Base-by-base conservation (phyloP, 2,888 invertebrate genomes). In the Eristalinus sepulchralis region DNA sequence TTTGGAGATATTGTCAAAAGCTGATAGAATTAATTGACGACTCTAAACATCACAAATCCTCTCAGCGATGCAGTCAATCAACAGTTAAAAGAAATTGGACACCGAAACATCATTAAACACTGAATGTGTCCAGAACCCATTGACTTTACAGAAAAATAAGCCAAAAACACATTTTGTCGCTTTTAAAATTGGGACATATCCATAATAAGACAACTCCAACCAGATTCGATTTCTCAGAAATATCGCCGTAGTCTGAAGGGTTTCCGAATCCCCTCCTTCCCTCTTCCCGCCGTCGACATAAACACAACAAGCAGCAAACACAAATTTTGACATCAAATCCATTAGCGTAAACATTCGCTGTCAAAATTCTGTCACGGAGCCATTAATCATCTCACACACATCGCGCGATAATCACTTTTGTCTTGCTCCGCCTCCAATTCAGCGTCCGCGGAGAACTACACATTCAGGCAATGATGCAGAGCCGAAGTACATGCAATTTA, bases 401-500 rank as follows among this genome's bases (percentile, higher is more conserved):
- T 27, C 27, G 39, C 10, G 36, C n/a, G 79, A 79, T 79, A 79
- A 84, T 79, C 71, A 76, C 62, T 84, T 84, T 84, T 76, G 71
- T 71, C 79, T 79, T 75, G 73, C 70, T 71, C 75, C 75, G 75
- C 71, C 59, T 70, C 27, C 55, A 27, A 27, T 27, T 27, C 27
- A 27, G 5, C 27, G n/a, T 63, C 10, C n/a, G 1, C 3, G n/a
- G 22, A 39, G 60, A 20, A 20, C 59, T 33, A 67, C 11, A 62
- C 2, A 71, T 53, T 53, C 53, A 9, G 36, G 75, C 71, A 70
- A 66, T 79, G 75, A 70, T 75, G 75, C 6, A 6, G 67, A 84
- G 80, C 8, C 71, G 71, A 76, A 53, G 71, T 80, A 81, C 80
- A 81, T 85, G 81, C 81, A 80, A 85, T 81, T 85, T 81, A 81